A percentile compares a stretch with the other conserved stretches of the same genome.
Evolutionary conservation across 2,888 invertebrate genomes (phyloP).

Genomic region (Calliopum simillimum): DNA sequence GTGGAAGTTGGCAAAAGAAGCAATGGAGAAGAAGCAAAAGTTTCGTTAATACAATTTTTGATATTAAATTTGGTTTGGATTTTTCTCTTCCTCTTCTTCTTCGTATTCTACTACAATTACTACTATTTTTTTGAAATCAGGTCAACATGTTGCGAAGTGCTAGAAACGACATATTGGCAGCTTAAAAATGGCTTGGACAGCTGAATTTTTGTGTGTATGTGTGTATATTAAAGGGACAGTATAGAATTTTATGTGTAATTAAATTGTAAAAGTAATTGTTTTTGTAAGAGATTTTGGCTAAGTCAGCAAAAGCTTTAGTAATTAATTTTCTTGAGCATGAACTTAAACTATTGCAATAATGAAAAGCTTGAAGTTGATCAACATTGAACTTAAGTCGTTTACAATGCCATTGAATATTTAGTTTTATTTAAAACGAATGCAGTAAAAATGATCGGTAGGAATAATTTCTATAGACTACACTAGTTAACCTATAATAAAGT

Average conservation of each 20-base stretch:
- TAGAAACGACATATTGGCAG: neutral
- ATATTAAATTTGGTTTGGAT: neutral
- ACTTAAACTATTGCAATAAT: neutral
- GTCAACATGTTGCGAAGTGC: constrained; percentile 14
- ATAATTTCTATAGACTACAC: too few relatives aligned
- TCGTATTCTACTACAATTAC: neutral
- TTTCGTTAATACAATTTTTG: constrained; percentile 6
- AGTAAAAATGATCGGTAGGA: too few relatives aligned
- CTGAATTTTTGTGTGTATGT: neutral
- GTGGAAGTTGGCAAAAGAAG: constrained; percentile 8
- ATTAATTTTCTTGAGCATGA: too few relatives aligned
- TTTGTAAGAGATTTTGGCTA: too few relatives aligned
- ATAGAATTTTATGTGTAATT: constrained; percentile 1
- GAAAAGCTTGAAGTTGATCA: neutral
- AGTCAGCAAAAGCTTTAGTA: too few relatives aligned
- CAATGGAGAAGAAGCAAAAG: constrained; percentile 4
- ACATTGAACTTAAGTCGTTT: neutral
- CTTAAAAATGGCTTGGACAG: too few relatives aligned
- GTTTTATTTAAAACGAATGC: too few relatives aligned
- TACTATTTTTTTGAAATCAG: constrained; percentile 7
- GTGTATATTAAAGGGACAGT: neutral
- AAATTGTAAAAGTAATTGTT: too few relatives aligned
- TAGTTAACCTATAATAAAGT: too few relatives aligned
- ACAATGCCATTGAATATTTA: too few relatives aligned
- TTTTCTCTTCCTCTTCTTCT: neutral